These are phyloP conservation scores for Aethes cnicana DNA, from an alignment of 2,888 invertebrate genomes.

Conservation along the genomic window DNA sequence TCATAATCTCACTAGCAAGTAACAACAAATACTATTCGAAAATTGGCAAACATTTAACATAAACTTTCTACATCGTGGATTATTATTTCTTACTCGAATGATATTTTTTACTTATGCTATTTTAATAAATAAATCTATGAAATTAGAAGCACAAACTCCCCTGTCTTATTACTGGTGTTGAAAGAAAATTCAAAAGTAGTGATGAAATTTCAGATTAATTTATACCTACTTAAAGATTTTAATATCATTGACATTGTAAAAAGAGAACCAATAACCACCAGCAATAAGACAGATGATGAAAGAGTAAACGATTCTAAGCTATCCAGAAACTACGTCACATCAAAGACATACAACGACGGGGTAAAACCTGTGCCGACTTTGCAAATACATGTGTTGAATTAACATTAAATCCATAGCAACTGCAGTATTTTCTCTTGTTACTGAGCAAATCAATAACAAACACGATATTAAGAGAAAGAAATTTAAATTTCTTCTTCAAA, in stretches of 20 bases:
- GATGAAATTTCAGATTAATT: no score
- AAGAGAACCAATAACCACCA: no score
- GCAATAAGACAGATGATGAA: not conserved
- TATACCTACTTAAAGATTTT: no score
- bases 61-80: slow-evolving; percentile 10
- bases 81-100: slow-evolving; percentile 28
- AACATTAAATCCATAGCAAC: not conserved
- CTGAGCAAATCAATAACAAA: slow-evolving; percentile 9
- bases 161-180: no score
- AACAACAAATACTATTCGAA: slow-evolving; percentile 48
- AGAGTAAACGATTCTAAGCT: not conserved
- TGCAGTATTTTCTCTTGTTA: not conserved
- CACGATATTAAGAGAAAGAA: no score
- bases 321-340: not conserved
- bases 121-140: slow-evolving; percentile 3
- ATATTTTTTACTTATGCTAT: slow-evolving; percentile 23
- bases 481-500: no score
- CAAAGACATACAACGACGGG: not conserved
- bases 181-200: no score
- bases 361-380: not conserved
- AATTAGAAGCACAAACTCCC: not conserved
- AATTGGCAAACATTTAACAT: slow-evolving; percentile 43
- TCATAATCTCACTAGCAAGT: slow-evolving; percentile 42
- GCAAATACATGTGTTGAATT: not conserved
- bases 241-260: no score